Percentiles rank a stretch among this genome's conserved stretches.
Evolutionary conservation across 2,113 vertebrate species (phyloP).

Genomic region (Paracyprichromis sp.): DNA sequence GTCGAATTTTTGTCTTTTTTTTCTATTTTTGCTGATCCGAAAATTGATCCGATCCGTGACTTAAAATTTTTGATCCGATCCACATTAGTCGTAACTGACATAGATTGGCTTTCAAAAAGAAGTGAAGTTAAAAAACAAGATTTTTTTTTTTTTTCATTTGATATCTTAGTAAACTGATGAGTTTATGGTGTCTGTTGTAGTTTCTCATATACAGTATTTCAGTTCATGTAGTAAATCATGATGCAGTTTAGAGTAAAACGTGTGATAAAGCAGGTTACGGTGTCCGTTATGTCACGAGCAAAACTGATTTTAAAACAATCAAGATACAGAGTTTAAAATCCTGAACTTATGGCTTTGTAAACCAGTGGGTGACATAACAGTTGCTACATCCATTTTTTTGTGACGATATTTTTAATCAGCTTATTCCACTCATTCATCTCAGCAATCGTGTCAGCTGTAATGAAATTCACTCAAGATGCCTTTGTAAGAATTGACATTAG

Average conservation of each 20-base stretch:
- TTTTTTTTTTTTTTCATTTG: background rate
- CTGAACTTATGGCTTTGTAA: background rate
- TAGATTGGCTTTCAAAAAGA: background rate
- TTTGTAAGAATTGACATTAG: background rate
- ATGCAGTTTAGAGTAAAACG: background rate
- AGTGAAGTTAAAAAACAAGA: background rate
- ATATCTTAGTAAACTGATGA: background rate
- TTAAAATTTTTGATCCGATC: background rate
- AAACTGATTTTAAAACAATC: background rate
- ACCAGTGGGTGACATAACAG: background rate
- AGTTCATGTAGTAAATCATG: background rate
- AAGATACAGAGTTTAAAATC: background rate
- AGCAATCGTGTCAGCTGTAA: background rate
- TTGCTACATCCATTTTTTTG: background rate
- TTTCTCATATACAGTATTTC: background rate
- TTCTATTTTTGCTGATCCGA: too few relatives aligned
- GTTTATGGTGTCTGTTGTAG: background rate
- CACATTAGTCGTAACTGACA: background rate
- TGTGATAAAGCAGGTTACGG: background rate
- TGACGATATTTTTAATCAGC: background rate
- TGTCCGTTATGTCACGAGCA: background rate
- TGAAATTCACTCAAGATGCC: background rate
- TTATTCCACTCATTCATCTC: background rate
- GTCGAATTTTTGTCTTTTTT: accelerated
- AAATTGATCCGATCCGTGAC: accelerated